Percentiles rank a stretch among this genome's conserved stretches.
These are phyloP conservation scores for Enteromius afrohamiltoni DNA, from an alignment of 2,797 vertebrate species.

Conservation along the genomic window DNA sequence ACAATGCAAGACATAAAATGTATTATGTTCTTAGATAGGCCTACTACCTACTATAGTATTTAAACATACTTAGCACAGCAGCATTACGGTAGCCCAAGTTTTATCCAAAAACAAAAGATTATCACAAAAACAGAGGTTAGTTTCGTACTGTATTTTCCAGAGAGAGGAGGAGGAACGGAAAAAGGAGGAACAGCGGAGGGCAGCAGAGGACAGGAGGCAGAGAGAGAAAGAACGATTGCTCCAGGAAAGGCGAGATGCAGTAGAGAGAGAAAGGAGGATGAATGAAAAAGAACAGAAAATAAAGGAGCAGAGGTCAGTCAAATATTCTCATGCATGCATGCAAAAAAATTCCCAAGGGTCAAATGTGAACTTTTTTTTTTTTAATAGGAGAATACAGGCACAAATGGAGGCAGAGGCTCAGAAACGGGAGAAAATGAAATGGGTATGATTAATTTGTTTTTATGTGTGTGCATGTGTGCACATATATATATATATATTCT, in stretches of 20 bases:
- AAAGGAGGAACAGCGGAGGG: constrained; percentile 55
- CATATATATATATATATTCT: neutral
- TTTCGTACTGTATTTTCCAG: constrained; percentile 31
- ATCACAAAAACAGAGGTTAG: neutral
- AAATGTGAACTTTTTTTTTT: neutral
- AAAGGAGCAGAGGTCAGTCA: constrained; percentile 57
- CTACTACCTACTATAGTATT: neutral
- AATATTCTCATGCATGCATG: neutral
- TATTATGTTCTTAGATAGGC: too few species aligned
- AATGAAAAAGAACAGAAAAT: constrained; percentile 55
- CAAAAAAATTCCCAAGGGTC: neutral
- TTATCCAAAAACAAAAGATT: neutral
- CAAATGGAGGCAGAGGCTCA: constrained; percentile 66
- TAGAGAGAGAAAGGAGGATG: constrained; percentile 55
- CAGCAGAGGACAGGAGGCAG: constrained; percentile 53
- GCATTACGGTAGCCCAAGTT: neutral
- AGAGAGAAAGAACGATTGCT: constrained; percentile 53
- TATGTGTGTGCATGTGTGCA: neutral
- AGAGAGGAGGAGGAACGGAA: constrained; percentile 60
- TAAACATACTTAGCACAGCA: neutral
- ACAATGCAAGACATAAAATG: neutral
- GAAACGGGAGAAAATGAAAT: constrained; percentile 65
- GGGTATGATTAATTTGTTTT: constrained; percentile 64
- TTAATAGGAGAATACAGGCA: constrained; percentile 68
- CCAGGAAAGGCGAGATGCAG: constrained; percentile 54